phyloP scores from a whole-genome alignment of 2,113 vertebrate species.

The Hypanus sabinus region DNA sequence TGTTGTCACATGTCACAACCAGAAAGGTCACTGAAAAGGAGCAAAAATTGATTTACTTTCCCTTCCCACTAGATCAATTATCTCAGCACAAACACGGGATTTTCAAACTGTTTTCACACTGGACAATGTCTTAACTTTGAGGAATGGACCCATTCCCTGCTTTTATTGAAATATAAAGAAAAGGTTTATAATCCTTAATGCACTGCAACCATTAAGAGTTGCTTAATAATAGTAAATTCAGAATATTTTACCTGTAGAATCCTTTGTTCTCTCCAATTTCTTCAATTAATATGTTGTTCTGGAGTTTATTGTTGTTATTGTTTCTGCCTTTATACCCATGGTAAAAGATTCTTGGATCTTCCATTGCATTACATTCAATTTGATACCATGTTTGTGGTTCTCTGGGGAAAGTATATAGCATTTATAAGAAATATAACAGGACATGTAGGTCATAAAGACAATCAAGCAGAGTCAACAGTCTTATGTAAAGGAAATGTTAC shows the following conservation, averaged over 20 bases:
- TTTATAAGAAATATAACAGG: not conserved
- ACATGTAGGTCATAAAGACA: too few relatives aligned
- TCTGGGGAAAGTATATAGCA: slow-evolving; percentile 51
- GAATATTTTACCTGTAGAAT: slow-evolving; percentile 57
- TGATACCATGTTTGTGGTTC: slow-evolving; percentile 63
- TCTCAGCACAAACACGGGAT: not conserved
- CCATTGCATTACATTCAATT: slow-evolving; percentile 59
- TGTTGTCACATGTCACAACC: not conserved
- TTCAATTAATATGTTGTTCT: slow-evolving; percentile 36
- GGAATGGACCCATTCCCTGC: not conserved
- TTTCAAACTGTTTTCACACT: not conserved
- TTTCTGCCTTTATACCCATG: slow-evolving; percentile 66
- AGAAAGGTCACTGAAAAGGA: not conserved
- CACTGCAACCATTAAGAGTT: not conserved
- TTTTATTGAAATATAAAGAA: not conserved
- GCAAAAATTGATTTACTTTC: not conserved
- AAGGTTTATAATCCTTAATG: not conserved
- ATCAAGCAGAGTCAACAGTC: too few relatives aligned
- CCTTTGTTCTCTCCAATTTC: slow-evolving; percentile 46
- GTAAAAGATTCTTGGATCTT: slow-evolving; percentile 54
- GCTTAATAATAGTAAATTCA: too few relatives aligned
- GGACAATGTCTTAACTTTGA: not conserved
- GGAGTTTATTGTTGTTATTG: slow-evolving; percentile 63
- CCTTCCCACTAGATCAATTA: not conserved
- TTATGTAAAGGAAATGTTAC: too few relatives aligned